Evolutionary conservation across 2,113 vertebrate genomes (phyloP), one percentile per base, ranked within the genome.

Genomic region (Leucopsar rothschildi): DNA sequence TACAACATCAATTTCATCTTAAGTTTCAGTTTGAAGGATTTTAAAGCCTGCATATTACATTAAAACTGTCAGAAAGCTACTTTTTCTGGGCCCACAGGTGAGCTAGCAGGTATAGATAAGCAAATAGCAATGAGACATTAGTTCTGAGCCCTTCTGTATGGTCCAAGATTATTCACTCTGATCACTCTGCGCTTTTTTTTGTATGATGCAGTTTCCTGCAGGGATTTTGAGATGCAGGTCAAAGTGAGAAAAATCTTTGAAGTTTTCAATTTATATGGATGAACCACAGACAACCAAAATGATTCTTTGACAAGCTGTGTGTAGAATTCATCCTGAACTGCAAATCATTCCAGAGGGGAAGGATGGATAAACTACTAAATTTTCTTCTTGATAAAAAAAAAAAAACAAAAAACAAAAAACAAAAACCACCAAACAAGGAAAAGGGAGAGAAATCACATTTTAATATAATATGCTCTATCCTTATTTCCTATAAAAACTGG

Each of bases 221-320:
- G 61, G 56, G 86, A 93, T 84, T 96, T 89, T 94, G 53, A 84
- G 65, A 84, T 44, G 49, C 65, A 64, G 37, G 87, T 75, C 75
- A 82, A 86, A 89, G 31, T 60, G 66, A 91, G 66, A 90, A 95
- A 93, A 93, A 55, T 88, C 81, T 95, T 89, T 87, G 66, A 91
- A 95, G 82, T 37, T 23, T 65, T 92, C 59, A 22, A 73, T 91
- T 76, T 95, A 55, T 94, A 73, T 35, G 84, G 70, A 85, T 91
- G 78, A 91, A 84, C 33, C 28, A 33, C 35, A 79, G 35, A 40
- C 42, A 92, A 90, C 29, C 50, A 84, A 84, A 95, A 64, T 29
- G 47, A 66, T 69, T 89, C 73, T 93, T 84, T 91, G 83, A 89
- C 15, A 21, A 72, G 47, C 15, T 91, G 33, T 55, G 17, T 44